Evolutionary conservation across 2,113 vertebrate genomes (phyloP).

Genomic region (Entelurus aequoreus): DNA sequence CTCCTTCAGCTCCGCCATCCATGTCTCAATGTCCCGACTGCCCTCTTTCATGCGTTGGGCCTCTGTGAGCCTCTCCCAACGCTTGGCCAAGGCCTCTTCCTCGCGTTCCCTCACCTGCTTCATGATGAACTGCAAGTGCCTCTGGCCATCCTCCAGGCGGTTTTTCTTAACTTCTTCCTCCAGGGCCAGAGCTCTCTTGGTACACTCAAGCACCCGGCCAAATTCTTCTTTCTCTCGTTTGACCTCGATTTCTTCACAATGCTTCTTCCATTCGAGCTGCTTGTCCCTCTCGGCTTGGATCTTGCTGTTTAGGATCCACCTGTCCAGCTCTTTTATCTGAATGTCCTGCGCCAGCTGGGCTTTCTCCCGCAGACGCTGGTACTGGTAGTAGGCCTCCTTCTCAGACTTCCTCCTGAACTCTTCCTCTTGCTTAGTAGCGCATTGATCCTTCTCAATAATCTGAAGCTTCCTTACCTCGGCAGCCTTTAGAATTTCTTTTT

Average conservation of each 20-base stretch:
- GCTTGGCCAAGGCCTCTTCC: neutral
- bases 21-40: neutral
- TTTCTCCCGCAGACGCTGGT: slow-evolving; percentile 1
- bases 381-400: neutral
- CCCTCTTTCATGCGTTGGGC: neutral
- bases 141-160: neutral
- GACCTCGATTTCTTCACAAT: neutral
- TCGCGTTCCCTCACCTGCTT: neutral
- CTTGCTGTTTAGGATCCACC: slow-evolving; percentile 8
- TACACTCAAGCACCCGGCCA: neutral
- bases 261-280: neutral
- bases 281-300: slow-evolving; percentile 2
- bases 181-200: neutral
- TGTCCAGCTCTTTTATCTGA: neutral
- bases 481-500: neutral
- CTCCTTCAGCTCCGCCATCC: slow-evolving; percentile 1
- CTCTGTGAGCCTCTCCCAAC: neutral
- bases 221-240: neutral
- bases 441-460: neutral
- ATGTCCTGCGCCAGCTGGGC: neutral
- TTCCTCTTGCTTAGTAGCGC: neutral
- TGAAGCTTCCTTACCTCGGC: neutral
- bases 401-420: neutral
- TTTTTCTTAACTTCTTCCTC: neutral
- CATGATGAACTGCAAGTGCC: neutral